phyloP scores from a whole-genome alignment of 2,113 vertebrate genomes.

The Sminthopsis crassicaudata region DNA sequence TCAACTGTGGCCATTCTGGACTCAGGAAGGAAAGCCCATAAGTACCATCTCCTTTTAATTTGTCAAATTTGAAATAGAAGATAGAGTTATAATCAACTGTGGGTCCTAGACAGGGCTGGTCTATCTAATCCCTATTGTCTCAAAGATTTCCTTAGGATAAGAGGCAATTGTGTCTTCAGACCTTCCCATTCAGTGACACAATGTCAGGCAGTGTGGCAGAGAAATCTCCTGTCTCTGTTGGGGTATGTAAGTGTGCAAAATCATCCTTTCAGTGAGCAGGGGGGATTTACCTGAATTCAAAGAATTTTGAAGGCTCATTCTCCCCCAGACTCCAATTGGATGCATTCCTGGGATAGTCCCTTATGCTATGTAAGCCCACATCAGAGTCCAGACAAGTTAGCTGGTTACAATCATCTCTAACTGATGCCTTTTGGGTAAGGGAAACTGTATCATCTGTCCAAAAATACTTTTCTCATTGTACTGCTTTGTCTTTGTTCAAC shows the following conservation, averaged over 20 bases:
- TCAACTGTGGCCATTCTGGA: neutral
- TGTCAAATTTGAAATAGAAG: slow-evolving; percentile 42
- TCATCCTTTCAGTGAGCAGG: slow-evolving; percentile 55
- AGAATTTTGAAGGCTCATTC: slow-evolving; percentile 70
- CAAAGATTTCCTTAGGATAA: slow-evolving; percentile 6
- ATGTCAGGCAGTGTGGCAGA: neutral
- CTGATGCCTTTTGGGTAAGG: slow-evolving; percentile 24
- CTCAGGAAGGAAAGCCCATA: neutral
- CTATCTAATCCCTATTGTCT: neutral
- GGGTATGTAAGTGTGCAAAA: neutral
- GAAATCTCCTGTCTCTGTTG: neutral
- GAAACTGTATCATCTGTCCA: neutral
- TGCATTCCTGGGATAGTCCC: slow-evolving; percentile 55
- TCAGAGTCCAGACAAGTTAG: slow-evolving; percentile 65
- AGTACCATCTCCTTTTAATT: slow-evolving; percentile 12
- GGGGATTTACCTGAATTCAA: slow-evolving; percentile 70
- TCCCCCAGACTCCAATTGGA: slow-evolving; percentile 52
- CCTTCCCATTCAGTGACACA: slow-evolving; percentile 27
- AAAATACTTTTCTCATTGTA: neutral
- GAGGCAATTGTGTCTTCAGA: slow-evolving; percentile 41
- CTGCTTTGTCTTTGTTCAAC: neutral
- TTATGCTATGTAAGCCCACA: slow-evolving; percentile 66
- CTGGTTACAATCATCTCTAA: slow-evolving; percentile 12
- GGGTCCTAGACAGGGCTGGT: neutral
- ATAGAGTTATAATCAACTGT: neutral